Base-by-base conservation (phyloP, 2,113 vertebrate species). In the Gallinago paraguaiae region DNA sequence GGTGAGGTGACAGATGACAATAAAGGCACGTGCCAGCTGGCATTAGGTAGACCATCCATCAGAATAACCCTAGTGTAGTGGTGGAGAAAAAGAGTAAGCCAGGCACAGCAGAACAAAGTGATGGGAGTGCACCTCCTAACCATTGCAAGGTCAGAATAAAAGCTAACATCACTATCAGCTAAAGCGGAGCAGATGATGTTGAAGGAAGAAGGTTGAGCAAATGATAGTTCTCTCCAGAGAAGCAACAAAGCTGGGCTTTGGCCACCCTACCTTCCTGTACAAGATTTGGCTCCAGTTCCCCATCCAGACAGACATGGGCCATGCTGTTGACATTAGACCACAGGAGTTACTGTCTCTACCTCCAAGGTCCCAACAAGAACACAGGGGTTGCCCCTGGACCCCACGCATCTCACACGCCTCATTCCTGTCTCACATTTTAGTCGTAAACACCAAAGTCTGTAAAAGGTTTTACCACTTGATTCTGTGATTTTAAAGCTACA, bases 381-480 rank as follows among this genome's bases (percentile, higher is more conserved):
- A 35, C 25, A 28, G 18, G 13, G 45, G 50, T 31, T 43, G 13
- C 18, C 19, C 25, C 17, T 0, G 0, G 43, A 41, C 5, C 15
- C 37, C 2, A 1, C 28, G 23, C 0, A 0, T 43, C 70, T 81
- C 64, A 51, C 6, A 3, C 1, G 1, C 46, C 14, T 63, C 67
- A 20, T 57, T 83, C 35, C 17, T 22, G 12, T 43, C 82, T 70
- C 46, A 31, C 4, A 4, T n/a, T 80, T 84, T 13, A 70, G n/a
- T 67, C 43, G 48, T 61, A 35, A 65, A 48, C 27, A 63, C 53
- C 5, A 0, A 60, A 75, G 48, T 10, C 14, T 35, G 14, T 11
- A 53, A 45, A 45, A 74, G 30, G 27, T 14, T 59, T 70, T 61
- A 39, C 24, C 17, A 24, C 63, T 79, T 37, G 12, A 83, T 45